Evolutionary conservation across 2,888 invertebrate species (phyloP), one percentile per base, ranked within the genome.

Genomic region (Mamestra brassicae): DNA sequence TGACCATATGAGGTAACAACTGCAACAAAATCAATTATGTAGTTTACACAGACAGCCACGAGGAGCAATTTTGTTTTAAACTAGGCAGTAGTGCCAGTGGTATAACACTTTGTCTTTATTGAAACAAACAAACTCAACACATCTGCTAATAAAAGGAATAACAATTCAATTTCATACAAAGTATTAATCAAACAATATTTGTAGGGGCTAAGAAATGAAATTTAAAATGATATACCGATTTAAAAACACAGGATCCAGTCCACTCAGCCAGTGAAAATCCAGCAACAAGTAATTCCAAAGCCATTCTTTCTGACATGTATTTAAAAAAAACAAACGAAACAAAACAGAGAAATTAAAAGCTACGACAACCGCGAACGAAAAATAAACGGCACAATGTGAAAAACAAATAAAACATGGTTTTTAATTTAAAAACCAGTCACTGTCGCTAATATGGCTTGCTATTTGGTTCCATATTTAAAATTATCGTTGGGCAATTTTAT

Each of bases 381-480:
- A 74, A 80, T 47, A 58, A 45, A 79, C 45, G 15, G 17, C 34
- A 75, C 47, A 62, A 76, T 57, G 26, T 75, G 36, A 11, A 75
- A 36, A 75, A 64, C 54, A 52, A 47, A 62, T 50, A 62, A 76
- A 74, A 80, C 34, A 42, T 4, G 54, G 15, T 57, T 77, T 63
- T 74, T 74, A 47, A 63, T 63, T 60, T 17, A 34, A 76, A 80
- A 80, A 64, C n/a, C 36, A 45, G 57, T 6, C 42, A 4, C 36
- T n/a, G n/a, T 15, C 10, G 45, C 36, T 55, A 26, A 62, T 69
- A 52, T 61, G 45, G 61, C 54, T 45, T 13, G 36, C 17, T 47
- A 47, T 81, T 76, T 67, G 11, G n/a, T 36, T 78, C 42, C 47
- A 57, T 58, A 58, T 75, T 63, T 50, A 54, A 58, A 81, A 45